Evolutionary conservation across 1,140 invertebrate species (phyloP).

Genomic region (Drosophila burlai): DNA sequence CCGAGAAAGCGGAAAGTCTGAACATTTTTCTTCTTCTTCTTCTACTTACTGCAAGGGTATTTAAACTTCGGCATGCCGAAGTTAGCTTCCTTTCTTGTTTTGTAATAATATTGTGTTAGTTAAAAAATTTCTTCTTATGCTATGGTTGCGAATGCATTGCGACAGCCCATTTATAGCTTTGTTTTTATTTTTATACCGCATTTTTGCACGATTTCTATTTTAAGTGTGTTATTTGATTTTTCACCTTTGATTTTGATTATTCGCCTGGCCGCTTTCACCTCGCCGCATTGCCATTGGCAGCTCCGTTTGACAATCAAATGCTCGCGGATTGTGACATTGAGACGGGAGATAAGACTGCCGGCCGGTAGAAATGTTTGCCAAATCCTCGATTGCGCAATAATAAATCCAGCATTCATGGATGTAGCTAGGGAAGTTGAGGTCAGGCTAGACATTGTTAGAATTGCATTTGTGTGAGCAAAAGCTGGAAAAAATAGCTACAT

Average conservation of each 20-base stretch:
- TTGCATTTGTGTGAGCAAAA: not conserved
- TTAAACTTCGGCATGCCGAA: too few relatives aligned
- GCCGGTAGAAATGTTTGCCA: constrained; percentile 36
- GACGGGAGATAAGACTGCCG: constrained; percentile 15
- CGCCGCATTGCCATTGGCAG: constrained; percentile 1
- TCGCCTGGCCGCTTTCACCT: constrained; percentile 42
- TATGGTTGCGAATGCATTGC: not conserved
- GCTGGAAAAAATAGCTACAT: not conserved
- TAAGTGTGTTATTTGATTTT: constrained; percentile 11
- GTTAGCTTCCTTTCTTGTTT: too few relatives aligned
- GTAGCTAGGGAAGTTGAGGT: not conserved
- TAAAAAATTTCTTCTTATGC: not conserved
- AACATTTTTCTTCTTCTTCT: too few relatives aligned
- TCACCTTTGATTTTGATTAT: constrained; percentile 19
- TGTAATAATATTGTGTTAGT: not conserved
- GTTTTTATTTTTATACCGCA: constrained; percentile 36
- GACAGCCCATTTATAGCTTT: constrained; percentile 22
- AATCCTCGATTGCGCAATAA: constrained; percentile 33
- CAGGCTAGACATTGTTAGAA: not conserved
- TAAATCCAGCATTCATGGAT: not conserved
- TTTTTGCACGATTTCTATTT: constrained; percentile 63
- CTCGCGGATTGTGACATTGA: constrained; percentile 43
- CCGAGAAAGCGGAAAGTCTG: too few relatives aligned
- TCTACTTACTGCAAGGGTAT: too few relatives aligned
- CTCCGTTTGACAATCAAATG: constrained; percentile 47